A percentile compares a stretch with the other conserved stretches of the same genome.
phyloP scores from a whole-genome alignment of 2,113 vertebrate genomes.

The Syngnathus typhle region DNA sequence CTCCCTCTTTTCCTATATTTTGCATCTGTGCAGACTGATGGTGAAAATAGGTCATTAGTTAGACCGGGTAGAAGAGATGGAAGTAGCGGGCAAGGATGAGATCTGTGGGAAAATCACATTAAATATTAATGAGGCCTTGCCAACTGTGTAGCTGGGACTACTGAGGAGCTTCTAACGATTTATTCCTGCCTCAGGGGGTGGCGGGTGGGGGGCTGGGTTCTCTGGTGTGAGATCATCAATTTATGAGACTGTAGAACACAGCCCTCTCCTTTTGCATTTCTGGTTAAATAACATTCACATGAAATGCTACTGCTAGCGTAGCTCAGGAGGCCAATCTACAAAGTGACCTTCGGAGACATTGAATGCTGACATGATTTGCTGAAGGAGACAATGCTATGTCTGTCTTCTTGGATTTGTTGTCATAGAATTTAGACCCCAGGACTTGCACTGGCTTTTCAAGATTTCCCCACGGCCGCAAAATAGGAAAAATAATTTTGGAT shows the following conservation, averaged over 20 bases:
- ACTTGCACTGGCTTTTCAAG: no score
- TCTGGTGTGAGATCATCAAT: neutral
- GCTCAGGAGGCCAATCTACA: neutral
- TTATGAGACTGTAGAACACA: neutral
- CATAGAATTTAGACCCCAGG: neutral
- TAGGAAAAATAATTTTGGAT: neutral
- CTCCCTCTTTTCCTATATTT: conserved; percentile 38
- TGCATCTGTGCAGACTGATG: conserved; percentile 49
- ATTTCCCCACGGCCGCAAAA: no score
- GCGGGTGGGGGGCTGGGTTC: neutral
- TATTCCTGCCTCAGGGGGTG: neutral
- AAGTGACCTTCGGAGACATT: neutral
- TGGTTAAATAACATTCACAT: neutral
- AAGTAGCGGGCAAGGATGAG: conserved; percentile 42
- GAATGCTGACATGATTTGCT: neutral
- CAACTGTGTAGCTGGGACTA: conserved; percentile 21
- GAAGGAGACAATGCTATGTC: neutral
- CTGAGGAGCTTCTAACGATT: neutral
- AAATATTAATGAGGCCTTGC: conserved; percentile 58
- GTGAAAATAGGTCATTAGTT: conserved; percentile 72
- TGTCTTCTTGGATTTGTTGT: neutral
- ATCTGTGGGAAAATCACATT: conserved; percentile 50
- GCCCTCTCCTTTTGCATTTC: neutral
- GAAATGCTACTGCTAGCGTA: no score
- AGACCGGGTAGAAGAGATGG: conserved; percentile 43